Percentiles rank a stretch among this genome's conserved stretches.
Conservation (phyloP, 2,113 vertebrate species). For the Balaeniceps rex region DNA sequence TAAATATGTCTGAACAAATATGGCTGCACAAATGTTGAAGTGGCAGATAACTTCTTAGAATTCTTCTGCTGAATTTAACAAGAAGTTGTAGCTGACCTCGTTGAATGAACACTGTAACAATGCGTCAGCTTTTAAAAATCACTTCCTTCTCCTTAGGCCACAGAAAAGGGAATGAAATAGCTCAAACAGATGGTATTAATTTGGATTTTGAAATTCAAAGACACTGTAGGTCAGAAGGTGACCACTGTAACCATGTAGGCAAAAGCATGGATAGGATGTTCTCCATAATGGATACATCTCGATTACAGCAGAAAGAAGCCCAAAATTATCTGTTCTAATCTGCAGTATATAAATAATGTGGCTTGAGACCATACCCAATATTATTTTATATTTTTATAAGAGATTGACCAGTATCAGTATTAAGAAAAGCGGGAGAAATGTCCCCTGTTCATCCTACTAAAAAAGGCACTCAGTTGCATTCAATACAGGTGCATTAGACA, state of each 20-base stretch:
- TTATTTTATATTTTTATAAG: background rate
- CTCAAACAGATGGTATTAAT: background rate
- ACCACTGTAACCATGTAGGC: background rate
- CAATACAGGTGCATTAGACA: background rate
- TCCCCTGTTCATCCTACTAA: background rate
- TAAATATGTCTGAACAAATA: background rate
- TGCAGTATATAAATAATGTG: background rate
- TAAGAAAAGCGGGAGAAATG: background rate
- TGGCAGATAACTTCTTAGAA: background rate
- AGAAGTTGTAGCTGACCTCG: slow-evolving; percentile 16
- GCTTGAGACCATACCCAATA: background rate
- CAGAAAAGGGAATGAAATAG: background rate
- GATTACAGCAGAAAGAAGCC: background rate
- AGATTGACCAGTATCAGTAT: background rate
- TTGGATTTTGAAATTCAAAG: slow-evolving; percentile 45
- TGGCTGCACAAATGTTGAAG: slow-evolving; percentile 13
- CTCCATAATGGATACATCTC: background rate
- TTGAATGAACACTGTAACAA: background rate
- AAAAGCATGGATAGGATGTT: background rate
- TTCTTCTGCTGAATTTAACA: slow-evolving; percentile 29
- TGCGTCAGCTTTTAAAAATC: slow-evolving; percentile 2
- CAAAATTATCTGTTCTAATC: background rate
- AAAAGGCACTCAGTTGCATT: background rate
- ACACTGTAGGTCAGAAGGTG: slow-evolving; percentile 27
- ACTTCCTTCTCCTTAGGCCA: background rate